A percentile compares a stretch with the other conserved stretches of the same genome.
Conservation (phyloP, 35 echinoderm and acorn worm genomes). For the Diadema setosum region DNA sequence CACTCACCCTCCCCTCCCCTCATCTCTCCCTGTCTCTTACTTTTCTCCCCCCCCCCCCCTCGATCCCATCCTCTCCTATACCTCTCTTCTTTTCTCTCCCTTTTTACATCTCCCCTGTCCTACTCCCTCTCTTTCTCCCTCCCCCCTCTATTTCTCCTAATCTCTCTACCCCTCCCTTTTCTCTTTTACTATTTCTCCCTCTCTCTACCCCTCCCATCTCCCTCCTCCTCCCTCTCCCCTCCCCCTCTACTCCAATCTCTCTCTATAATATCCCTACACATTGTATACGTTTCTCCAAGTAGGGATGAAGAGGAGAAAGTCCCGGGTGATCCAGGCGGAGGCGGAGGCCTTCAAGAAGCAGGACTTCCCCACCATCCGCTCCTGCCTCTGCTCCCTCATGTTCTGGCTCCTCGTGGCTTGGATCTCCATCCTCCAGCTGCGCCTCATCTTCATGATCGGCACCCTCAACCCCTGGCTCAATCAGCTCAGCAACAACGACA, state of each 20-base stretch:
- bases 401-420: conserved; percentile 23
- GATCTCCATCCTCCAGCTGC: conserved; percentile 36
- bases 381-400: background rate
- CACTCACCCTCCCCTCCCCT: too few species aligned
- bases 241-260: background rate
- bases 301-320: background rate
- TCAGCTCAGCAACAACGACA: conserved; percentile 7
- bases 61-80: too few species aligned
- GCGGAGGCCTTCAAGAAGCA: conserved; percentile 10
- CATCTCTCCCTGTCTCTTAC: too few species aligned
- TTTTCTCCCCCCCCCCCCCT: too few species aligned
- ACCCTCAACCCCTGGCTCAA: conserved; percentile 52
- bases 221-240: background rate
- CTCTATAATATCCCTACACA: background rate
- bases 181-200: too few species aligned
- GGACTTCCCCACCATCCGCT: conserved; percentile 25
- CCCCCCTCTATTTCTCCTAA: too few species aligned
- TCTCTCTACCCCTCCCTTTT: too few species aligned
- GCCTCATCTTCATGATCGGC: conserved; percentile 43
- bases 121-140: too few species aligned
- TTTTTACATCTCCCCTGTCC: too few species aligned
- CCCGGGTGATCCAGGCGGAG: background rate
- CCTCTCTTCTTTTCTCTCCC: too few species aligned
- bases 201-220: background rate
- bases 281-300: too few species aligned